Evolutionary conservation across 2,113 vertebrate genomes (phyloP).

Genomic region (Platichthys stellatus): DNA sequence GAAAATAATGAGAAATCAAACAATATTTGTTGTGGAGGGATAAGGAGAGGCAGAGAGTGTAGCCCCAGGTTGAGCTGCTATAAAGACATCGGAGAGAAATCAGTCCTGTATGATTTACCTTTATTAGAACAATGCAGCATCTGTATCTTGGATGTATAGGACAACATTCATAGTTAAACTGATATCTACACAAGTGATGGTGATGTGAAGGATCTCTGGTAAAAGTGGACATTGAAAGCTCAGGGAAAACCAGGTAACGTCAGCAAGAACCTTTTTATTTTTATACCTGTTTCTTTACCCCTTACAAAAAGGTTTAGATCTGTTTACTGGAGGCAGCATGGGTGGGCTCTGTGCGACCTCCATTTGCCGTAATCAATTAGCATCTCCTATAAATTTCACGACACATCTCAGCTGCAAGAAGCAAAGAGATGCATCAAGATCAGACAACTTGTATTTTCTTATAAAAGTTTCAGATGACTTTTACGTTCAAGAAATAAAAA

Average conservation of each 20-base stretch:
- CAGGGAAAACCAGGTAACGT: neutral
- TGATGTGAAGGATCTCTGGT: neutral
- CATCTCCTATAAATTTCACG: neutral
- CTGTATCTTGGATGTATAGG: neutral
- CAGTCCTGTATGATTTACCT: neutral
- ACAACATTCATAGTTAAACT: too few relatives aligned
- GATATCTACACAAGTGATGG: neutral
- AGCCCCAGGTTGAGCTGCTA: slow-evolving; percentile 2
- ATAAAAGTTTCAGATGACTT: neutral
- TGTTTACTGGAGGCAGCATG: neutral
- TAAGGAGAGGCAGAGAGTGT: neutral
- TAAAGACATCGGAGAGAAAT: neutral
- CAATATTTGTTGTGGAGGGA: slow-evolving; percentile 19
- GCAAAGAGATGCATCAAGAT: too few relatives aligned
- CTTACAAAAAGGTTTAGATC: neutral
- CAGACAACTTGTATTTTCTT: neutral
- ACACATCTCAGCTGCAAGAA: neutral
- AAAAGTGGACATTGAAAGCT: too few relatives aligned
- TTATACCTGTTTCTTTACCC: neutral
- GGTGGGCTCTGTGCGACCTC: neutral
- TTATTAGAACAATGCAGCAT: slow-evolving; percentile 3
- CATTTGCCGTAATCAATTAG: neutral
- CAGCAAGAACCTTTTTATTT: neutral
- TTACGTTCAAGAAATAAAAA: neutral
- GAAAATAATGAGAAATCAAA: slow-evolving; percentile 11